phyloP scores from a whole-genome alignment of 2,888 invertebrate genomes.

The Dasypolia templi region DNA sequence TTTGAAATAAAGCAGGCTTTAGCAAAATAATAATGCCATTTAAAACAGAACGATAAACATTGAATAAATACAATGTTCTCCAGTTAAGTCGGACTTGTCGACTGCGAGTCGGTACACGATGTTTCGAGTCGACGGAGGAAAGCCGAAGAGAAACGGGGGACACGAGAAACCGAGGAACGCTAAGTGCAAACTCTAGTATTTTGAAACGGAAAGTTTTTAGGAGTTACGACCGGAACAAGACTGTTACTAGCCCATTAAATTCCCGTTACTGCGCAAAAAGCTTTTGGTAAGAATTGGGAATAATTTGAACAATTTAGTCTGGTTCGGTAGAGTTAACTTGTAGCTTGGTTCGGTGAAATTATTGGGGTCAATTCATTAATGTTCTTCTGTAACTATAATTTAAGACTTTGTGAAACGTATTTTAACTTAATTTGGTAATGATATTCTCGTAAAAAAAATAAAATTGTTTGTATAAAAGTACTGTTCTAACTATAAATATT shows the following conservation, averaged over 20 bases:
- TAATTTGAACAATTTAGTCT: constrained; percentile 45
- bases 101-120: constrained; percentile 54
- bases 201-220: constrained; percentile 71
- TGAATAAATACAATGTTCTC: constrained; percentile 58
- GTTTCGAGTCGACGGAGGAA: constrained; percentile 40
- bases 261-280: constrained; percentile 39
- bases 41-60: constrained; percentile 43
- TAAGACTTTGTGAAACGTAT: background rate
- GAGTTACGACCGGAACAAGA: constrained; percentile 57
- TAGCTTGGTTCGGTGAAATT: constrained; percentile 18
- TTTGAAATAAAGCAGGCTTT: background rate
- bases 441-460: too few species aligned
- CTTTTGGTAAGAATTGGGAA: constrained; percentile 26
- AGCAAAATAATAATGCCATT: constrained; percentile 26
- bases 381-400: constrained; percentile 26
- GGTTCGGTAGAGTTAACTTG: constrained; percentile 38
- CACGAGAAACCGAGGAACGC: constrained; percentile 45
- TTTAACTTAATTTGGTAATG: constrained; percentile 2
- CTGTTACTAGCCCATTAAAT: constrained; percentile 43
- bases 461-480: too few species aligned
- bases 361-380: constrained; percentile 35
- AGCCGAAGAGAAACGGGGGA: constrained; percentile 36
- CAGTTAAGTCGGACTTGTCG: constrained; percentile 59
- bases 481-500: background rate
- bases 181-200: constrained; percentile 82